These are phyloP conservation scores for Dreissena rostriformis DNA, from an alignment of 1,140 invertebrate genomes.

Conservation along the genomic window DNA sequence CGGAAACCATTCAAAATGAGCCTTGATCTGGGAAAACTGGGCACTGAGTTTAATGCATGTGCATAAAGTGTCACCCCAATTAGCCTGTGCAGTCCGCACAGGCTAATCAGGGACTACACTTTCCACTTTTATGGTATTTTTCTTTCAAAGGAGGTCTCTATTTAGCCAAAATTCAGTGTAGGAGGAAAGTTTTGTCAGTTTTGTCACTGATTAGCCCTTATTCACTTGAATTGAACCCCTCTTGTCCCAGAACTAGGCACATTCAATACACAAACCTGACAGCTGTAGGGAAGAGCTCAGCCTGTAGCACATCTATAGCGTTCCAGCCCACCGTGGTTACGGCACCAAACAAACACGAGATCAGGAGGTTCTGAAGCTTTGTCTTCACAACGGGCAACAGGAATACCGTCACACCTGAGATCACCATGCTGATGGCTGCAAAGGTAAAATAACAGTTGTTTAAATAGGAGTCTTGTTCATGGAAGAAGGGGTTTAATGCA, in stretches of 20 bases:
- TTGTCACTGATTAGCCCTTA: no score
- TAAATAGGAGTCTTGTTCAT: no score
- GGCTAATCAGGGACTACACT: no score
- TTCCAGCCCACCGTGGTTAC: constrained; percentile 83
- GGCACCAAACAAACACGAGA: constrained; percentile 82
- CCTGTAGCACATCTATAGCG: constrained; percentile 81
- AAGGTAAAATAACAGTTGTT: constrained; percentile 2
- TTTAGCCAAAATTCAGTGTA: no score
- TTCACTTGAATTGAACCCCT: constrained; percentile 83
- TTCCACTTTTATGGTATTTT: no score
- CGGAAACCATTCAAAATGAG: constrained; percentile 35
- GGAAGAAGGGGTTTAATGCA: no score
- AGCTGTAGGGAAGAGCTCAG: constrained; percentile 83
- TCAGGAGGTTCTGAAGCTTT: constrained; percentile 70
- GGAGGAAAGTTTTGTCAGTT: no score
- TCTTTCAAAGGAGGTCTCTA: no score
- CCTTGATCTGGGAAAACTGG: no score
- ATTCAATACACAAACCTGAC: constrained; percentile 82
- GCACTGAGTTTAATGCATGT: no score
- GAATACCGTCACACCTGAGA: constrained; percentile 81
- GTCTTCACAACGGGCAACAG: constrained; percentile 82
- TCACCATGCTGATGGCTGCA: constrained; percentile 81
- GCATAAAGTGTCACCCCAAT: no score
- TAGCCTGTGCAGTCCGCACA: no score
- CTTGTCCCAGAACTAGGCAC: constrained; percentile 81